These are phyloP conservation scores for Cricetomys ansorgei DNA, from an alignment of 2,113 vertebrate species.

Conservation along the genomic window DNA sequence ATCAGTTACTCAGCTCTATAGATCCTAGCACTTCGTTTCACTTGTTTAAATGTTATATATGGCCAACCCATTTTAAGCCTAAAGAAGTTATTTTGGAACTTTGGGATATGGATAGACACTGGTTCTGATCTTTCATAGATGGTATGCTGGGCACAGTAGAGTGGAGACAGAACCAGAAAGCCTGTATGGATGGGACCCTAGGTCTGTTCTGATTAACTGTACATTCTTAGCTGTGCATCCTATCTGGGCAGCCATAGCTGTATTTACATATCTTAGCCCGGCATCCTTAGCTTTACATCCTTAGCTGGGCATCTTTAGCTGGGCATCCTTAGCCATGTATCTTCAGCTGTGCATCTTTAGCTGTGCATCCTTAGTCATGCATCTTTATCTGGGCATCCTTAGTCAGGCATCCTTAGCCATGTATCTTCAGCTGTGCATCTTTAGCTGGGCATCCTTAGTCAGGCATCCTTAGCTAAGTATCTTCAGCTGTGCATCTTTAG, in stretches of 20 bases:
- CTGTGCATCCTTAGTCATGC: not conserved
- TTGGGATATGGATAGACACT: not conserved
- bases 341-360: too few relatives aligned
- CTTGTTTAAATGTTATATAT: not conserved
- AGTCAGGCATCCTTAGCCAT: not conserved
- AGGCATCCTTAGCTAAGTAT: not conserved
- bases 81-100: constrained; percentile 15
- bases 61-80: not conserved
- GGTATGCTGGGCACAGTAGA: not conserved
- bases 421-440: not conserved
- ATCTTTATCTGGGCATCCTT: not conserved
- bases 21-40: not conserved
- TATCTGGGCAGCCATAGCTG: not conserved
- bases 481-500: not conserved
- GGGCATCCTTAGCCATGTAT: not conserved
- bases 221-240: not conserved
- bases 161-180: not conserved
- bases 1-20: not conserved
- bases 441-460: not conserved
- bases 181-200: too few relatives aligned
- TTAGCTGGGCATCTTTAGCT: not conserved
- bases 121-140: not conserved
- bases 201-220: not conserved
- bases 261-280: too few relatives aligned
- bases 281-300: not conserved